These are phyloP conservation scores for Melitaea athalia DNA, from an alignment of 2,888 invertebrate genomes.

Conservation along the genomic window DNA sequence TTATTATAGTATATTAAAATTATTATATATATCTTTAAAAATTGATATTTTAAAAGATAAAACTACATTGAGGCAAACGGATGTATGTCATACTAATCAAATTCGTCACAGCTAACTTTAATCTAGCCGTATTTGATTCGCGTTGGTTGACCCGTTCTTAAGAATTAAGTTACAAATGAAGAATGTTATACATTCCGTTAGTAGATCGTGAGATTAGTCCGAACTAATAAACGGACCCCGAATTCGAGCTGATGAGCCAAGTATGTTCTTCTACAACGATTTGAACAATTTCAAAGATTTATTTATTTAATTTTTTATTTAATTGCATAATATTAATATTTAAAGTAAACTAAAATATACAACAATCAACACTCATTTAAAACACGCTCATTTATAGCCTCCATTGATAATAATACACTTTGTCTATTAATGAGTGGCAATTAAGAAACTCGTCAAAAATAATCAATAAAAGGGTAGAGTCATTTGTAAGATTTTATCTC, in stretches of 20 bases:
- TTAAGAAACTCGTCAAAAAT: background rate
- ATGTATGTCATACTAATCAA: background rate
- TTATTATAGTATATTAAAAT: too few relatives aligned
- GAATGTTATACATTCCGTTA: background rate
- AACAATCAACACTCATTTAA: background rate
- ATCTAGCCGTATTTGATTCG: too few relatives aligned
- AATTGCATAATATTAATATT: too few relatives aligned
- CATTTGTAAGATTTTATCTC: background rate
- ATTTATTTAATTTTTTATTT: too few relatives aligned
- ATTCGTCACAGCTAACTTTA: background rate
- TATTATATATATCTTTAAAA: too few relatives aligned
- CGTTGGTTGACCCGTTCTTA: background rate
- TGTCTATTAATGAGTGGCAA: background rate
- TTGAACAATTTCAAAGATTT: too few relatives aligned
- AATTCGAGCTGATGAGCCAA: background rate
- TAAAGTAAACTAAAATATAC: too few relatives aligned
- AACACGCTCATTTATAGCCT: background rate
- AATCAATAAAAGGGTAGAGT: slow-evolving; percentile 1
- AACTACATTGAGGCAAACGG: background rate
- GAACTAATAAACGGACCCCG: background rate
- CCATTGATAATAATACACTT: background rate
- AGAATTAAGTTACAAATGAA: slow-evolving; percentile 1
- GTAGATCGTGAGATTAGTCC: background rate
- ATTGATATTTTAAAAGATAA: background rate
- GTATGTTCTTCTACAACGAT: too few relatives aligned